Base-by-base conservation (phyloP, 2,888 invertebrate genomes). In the Cybosia mesomella region DNA sequence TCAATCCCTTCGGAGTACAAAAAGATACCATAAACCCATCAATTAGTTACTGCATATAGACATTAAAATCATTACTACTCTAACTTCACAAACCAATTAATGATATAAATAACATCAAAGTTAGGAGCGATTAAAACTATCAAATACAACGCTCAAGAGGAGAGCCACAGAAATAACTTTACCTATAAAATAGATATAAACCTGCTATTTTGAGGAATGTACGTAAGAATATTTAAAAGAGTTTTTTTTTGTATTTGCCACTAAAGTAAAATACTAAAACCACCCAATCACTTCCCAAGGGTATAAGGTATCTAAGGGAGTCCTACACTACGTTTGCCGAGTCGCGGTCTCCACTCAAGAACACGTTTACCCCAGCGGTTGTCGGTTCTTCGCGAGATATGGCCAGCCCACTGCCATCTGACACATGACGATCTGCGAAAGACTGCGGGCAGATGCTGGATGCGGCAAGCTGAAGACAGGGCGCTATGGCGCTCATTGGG, bases 91-190 rank as follows among this genome's bases (percentile, higher is more conserved):
- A 43, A 57, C 55, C 58, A 43, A 64, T 58, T 49, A 53, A 34
- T 21, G 36, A 22, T 57, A 67, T 62, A 62, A 64, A 64, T 64
- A 67, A 67, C 67, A 62, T 67, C 67, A 67, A 67, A 62, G 66
- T 32, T 21, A 43, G 28, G n/a, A 39, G 18, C 32, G 34, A 67
- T 49, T 18, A 43, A 21, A 43, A 39, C 36, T 21, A 64, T 15
- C n/a, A 34, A 22, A 63, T 0, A n/a, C 54, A 54, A 49, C 18
- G n/a, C 9, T 32, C 21, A 24, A 57, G n/a, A 28, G 32, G 22
- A 32, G 28, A 9, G n/a, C 8, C 11, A 36, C 15, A 13, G 34
- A 13, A 59, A 54, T 59, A 53, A 39, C 21, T 64, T 64, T 7
- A 64, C 28, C n/a, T 64, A 39, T 57, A 24, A 57, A 61, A 61